These are phyloP conservation scores for Hartigia nigra DNA, from an alignment of 2,888 invertebrate species.

Conservation along the genomic window DNA sequence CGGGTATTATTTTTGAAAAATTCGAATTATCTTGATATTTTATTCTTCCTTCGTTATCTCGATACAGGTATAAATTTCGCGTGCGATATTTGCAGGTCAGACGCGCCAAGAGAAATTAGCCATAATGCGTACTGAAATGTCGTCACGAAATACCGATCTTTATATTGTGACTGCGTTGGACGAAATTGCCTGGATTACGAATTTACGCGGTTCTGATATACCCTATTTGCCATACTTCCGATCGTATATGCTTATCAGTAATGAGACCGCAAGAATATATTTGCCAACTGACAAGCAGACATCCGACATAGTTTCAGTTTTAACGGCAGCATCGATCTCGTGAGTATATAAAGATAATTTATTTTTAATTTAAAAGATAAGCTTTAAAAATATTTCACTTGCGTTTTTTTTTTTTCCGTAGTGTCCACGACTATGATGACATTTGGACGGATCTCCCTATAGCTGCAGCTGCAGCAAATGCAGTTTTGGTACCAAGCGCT, in stretches of 20 bases:
- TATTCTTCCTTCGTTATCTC: neutral
- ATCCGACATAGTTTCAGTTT: constrained; percentile 17
- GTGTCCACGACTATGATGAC: constrained; percentile 37
- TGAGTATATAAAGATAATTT: neutral
- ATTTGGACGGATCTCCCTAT: constrained; percentile 47
- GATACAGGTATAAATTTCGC: neutral
- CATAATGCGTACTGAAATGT: constrained; percentile 36
- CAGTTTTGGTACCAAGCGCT: constrained; percentile 41
- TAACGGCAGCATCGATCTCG: neutral
- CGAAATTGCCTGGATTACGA: constrained; percentile 68
- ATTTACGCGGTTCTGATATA: constrained; percentile 67
- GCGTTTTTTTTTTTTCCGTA: neutral
- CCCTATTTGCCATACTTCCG: constrained; percentile 63
- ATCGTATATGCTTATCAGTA: constrained; percentile 48
- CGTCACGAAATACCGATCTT: constrained; percentile 42
- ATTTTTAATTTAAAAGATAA: neutral
- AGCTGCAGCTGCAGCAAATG: constrained; percentile 29
- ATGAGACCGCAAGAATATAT: constrained; percentile 34
- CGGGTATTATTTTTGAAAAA: constrained; percentile 33
- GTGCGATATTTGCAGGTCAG: constrained; percentile 26
- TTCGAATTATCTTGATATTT: neutral
- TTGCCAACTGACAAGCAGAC: constrained; percentile 64
- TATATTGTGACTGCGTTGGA: constrained; percentile 65
- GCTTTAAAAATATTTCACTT: neutral
- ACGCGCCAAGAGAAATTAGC: constrained; percentile 38